These are phyloP conservation scores for Neotoxoptera formosana DNA, from an alignment of 1,140 invertebrate genomes.

Conservation along the genomic window DNA sequence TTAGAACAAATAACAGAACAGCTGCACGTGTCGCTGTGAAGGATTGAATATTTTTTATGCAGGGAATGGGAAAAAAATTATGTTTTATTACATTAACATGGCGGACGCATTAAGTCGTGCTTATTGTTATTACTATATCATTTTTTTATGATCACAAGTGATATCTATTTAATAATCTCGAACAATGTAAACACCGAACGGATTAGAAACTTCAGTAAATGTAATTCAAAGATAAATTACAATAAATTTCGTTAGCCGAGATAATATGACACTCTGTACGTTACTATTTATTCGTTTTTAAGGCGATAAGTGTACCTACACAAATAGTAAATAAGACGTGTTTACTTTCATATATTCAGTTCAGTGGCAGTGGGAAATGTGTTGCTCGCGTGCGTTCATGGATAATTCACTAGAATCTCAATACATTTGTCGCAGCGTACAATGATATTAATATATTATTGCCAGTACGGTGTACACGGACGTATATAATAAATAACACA, in stretches of 20 bases:
- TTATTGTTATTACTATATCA: neutral
- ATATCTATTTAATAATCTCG: constrained; percentile 43
- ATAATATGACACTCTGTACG: constrained; percentile 31
- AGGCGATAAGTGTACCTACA: constrained; percentile 38
- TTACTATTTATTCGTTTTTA: constrained; percentile 36
- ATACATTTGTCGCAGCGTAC: constrained; percentile 25
- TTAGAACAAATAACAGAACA: neutral
- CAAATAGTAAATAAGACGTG: constrained; percentile 25
- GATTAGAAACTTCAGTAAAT: constrained; percentile 57
- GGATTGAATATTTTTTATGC: neutral
- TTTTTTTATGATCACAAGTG: constrained; percentile 38
- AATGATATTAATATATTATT: neutral
- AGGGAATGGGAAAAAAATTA: neutral
- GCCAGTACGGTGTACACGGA: neutral
- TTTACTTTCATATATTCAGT: constrained; percentile 46
- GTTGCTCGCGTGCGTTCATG: neutral
- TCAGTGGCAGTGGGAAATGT: neutral
- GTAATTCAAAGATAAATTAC: constrained; percentile 54
- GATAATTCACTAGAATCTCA: constrained; percentile 31
- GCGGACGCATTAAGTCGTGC: neutral
- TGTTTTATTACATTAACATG: neutral
- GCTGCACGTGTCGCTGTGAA: neutral
- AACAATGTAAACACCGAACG: constrained; percentile 29
- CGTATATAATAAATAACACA: neutral
- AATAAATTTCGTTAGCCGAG: constrained; percentile 44